Evolutionary conservation across 2,113 vertebrate species (phyloP), one percentile per base, ranked within the genome.

Genomic region (Oxyruncus cristatus): DNA sequence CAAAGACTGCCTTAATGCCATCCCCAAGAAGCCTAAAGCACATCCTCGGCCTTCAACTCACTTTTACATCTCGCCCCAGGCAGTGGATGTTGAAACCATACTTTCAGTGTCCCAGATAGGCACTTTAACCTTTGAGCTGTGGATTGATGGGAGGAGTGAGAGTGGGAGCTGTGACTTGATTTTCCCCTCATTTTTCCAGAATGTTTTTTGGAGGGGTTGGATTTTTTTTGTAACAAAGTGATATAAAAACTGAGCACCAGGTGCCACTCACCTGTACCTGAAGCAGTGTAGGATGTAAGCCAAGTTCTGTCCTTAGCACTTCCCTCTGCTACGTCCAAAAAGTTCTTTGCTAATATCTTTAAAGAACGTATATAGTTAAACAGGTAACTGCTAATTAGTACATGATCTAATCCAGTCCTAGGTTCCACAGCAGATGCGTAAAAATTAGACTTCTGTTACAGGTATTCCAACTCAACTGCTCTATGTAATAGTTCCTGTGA

Each of bases 131-230:
- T 59, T 65, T 46, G 30, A 80, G 44, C n/a, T 50, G 27, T 12
- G 20, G 30, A 5, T 30, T n/a, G n/a, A n/a, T n/a, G n/a, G n/a
- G n/a, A n/a, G n/a, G 6, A 14, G 73, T 17, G 58, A 61, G 6
- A 61, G 21, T 37, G 9, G 53, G 28, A 76, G 5, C 47, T 8
- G 8, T 20, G 7, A 22, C 20, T 41, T 55, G 42, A 20, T 27
- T 74, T 82, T 56, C 6, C 52, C 19, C 19, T 83, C 8, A 6
- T 23, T 81, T 79, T 78, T 49, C 52, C 14, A 74, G 33, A 70
- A 32, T 4, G 8, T 0, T 11, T 12, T 24, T 52, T 14, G 3
- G 16, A 2, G 6, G 4, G 10, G 10, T 42, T 49, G 32, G 17
- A 3, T 24, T 44, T 71, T 71, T 77, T 39, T 76, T 14, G 27